Base-by-base conservation (phyloP, 1,140 invertebrate species). In the Gryon sp. region DNA sequence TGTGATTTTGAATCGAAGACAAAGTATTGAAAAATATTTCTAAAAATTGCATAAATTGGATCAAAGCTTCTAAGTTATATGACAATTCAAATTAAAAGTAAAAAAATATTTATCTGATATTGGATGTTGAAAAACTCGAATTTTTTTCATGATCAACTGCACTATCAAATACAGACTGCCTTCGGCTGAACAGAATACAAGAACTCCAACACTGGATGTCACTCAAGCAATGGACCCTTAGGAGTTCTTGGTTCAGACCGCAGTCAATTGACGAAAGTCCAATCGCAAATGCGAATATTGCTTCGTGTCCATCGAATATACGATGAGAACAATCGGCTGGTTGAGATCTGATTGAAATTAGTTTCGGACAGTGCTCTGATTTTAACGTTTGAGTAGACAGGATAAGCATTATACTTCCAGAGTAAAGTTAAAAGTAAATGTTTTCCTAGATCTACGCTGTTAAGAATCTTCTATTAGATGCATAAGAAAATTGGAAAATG, bases 181-280 rank as follows among this genome's bases (percentile, higher is more conserved):
- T 63, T 55, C 55, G 55, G 62, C 55, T 45, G 36, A 60, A 45
- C 57, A 68, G 63, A 76, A 68, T 76, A 57, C 72, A 53, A 69
- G 63, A 76, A 62, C 72, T 69, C 55, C 45, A 57, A 68, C 72
- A 76, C 63, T 66, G 72, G 63, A 76, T 76, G 72, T 76, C 72
- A 76, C 72, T 76, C 72, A 68, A 50, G 48, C 72, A 32, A 75
- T 28, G 52, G 63, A 76, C 55, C 72, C 57, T 76, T 55, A 76
- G 72, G 72, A 76, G 55, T 76, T 76, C 72, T 76, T 62, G 63
- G 46, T 45, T 32, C 20, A 68, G 24, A 76, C 72, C 72, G 40
- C 72, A 66, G n/a, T n/a, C n/a, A n/a, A n/a, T n/a, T n/a, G n/a
- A n/a, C 52, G 45, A 45, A 66, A 74, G 60, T 74, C 70, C 53